Conservation (phyloP, 2,888 invertebrate species). For the Tipula helvola region DNA sequence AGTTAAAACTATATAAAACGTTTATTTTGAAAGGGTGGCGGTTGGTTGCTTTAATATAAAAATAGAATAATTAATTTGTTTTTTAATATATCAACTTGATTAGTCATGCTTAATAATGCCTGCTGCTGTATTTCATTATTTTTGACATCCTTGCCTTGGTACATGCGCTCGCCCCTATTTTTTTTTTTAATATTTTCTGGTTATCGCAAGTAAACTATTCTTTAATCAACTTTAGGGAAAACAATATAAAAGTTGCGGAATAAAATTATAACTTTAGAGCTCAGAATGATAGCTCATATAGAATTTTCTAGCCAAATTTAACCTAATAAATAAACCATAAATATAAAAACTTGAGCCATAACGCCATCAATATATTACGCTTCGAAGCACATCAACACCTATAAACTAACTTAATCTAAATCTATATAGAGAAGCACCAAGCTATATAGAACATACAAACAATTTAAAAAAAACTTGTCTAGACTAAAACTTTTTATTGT, state of each 20-base stretch:
- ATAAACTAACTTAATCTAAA: background rate
- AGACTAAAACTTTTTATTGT: background rate
- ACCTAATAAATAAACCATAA: background rate
- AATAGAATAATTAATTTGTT: background rate
- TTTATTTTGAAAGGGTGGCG: background rate
- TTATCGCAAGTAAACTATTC: too few relatives aligned
- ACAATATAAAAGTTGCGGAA: too few relatives aligned
- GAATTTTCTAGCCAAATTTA: too few relatives aligned
- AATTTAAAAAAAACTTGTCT: background rate
- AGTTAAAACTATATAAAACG: background rate
- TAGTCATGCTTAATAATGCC: background rate
- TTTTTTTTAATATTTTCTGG: too few relatives aligned
- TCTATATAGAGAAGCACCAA: background rate
- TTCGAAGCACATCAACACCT: background rate
- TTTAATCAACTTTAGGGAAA: too few relatives aligned
- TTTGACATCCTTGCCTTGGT: too few relatives aligned
- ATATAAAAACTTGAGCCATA: background rate
- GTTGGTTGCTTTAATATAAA: background rate
- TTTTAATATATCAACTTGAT: background rate
- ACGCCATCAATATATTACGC: background rate
- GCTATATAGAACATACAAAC: background rate
- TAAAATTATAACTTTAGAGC: too few relatives aligned
- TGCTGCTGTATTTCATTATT: background rate
- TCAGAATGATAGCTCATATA: too few relatives aligned
- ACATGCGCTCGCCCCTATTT: too few relatives aligned